Evolutionary conservation across 2,888 invertebrate genomes (phyloP).

Genomic region (Ctenicera cuprea): DNA sequence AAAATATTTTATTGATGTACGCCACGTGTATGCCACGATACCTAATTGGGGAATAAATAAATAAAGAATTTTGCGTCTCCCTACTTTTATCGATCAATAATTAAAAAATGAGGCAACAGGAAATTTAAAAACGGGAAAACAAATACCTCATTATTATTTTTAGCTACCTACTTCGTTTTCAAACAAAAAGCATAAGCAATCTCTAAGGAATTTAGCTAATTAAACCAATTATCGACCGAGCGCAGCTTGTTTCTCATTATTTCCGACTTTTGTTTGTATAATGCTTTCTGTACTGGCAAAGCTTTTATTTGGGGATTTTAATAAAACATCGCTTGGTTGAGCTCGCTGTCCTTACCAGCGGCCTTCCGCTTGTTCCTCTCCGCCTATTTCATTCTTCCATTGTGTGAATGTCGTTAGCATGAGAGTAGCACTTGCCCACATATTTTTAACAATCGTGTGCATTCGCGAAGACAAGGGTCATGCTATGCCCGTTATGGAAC

Average conservation of each 20-base stretch:
- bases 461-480: background rate
- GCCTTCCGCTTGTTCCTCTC: conserved; percentile 8
- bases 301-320: conserved; percentile 5
- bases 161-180: background rate
- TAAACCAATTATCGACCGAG: conserved; percentile 1
- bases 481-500: conserved; percentile 9
- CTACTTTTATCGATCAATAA: background rate
- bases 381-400: background rate
- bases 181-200: background rate
- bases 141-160: background rate
- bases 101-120: background rate
- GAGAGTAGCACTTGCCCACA: conserved; percentile 17
- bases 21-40: background rate
- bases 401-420: background rate
- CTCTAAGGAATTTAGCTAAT: background rate
- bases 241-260: background rate
- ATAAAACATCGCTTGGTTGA: conserved; percentile 13
- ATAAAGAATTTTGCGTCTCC: background rate
- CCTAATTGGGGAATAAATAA: background rate
- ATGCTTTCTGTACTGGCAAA: background rate
- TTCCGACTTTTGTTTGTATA: background rate
- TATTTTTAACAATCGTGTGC: conserved; percentile 12
- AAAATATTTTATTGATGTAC: conserved; percentile 8
- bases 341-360: conserved; percentile 7
- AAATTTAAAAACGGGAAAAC: background rate